Evolutionary conservation across 2,113 vertebrate genomes (phyloP).

Genomic region (Indri indri): DNA sequence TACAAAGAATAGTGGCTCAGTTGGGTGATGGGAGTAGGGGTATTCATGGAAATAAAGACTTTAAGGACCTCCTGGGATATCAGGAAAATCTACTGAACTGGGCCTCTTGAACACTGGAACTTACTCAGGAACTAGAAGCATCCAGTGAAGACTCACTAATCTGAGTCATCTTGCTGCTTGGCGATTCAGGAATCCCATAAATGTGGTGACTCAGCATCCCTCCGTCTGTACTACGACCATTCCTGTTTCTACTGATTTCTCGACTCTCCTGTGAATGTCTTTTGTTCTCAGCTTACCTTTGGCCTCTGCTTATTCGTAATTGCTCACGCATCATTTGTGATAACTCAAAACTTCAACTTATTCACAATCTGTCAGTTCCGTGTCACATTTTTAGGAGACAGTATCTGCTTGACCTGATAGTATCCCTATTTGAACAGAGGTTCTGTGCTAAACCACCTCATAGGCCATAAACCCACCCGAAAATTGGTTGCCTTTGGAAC

Average conservation of each 20-base stretch:
- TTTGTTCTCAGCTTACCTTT: not conserved
- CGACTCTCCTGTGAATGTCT: not conserved
- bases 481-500: not conserved
- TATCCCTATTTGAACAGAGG: not conserved
- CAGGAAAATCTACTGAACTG: not conserved
- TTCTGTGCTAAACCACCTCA: not conserved
- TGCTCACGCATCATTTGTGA: not conserved
- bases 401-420: not conserved
- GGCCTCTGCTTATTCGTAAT: not conserved
- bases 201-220: not conserved
- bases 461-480: not conserved
- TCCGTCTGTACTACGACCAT: not conserved
- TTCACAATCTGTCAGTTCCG: not conserved
- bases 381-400: not conserved
- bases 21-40: not conserved
- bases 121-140: not conserved
- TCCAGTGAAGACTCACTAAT: not conserved
- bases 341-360: conserved; percentile 7
- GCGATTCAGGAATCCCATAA: not conserved
- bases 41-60: not conserved
- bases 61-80: not conserved
- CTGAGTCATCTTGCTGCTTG: not conserved
- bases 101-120: not conserved
- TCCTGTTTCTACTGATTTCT: not conserved
- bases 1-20: not conserved